Conservation (phyloP, 1,140 invertebrate genomes). For the Dolichoris vasculosae region DNA sequence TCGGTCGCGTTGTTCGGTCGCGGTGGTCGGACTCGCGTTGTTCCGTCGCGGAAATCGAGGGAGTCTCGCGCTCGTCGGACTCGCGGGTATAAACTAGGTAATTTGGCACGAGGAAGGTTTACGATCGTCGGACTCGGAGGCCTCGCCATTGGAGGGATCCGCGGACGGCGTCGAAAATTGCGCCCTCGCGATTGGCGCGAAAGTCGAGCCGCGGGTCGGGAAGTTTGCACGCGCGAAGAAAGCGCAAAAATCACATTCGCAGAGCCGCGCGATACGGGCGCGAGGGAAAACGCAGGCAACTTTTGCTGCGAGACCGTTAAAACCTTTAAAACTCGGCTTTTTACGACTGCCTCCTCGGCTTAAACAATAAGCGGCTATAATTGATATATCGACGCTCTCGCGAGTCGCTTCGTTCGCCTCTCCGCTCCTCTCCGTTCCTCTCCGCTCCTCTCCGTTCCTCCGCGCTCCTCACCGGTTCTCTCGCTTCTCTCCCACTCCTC, state of each 20-base stretch:
- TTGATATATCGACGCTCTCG: constrained; percentile 46
- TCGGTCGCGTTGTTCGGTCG: too few species aligned
- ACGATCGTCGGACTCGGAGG: constrained; percentile 13
- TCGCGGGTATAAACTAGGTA: constrained; percentile 24
- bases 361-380: constrained; percentile 51
- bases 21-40: too few species aligned
- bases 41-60: not conserved
- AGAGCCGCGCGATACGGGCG: not conserved
- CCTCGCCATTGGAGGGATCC: constrained; percentile 1
- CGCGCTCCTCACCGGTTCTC: not conserved
- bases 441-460: not conserved
- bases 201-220: not conserved
- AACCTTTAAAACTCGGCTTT: constrained; percentile 36
- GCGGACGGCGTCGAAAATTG: constrained; percentile 35
- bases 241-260: constrained; percentile 26
- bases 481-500: not conserved
- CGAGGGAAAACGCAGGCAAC: not conserved
- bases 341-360: constrained; percentile 42
- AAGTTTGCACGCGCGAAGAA: constrained; percentile 20
- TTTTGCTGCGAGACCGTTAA: constrained; percentile 1
- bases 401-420: not conserved
- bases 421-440: not conserved
- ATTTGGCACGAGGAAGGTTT: constrained; percentile 38
- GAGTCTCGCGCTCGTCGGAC: not conserved
- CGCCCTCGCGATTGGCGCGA: constrained; percentile 29